Percentiles rank a stretch among this genome's conserved stretches.
Conservation (phyloP, 2,797 vertebrate species). For the Linurgus olivaceus region DNA sequence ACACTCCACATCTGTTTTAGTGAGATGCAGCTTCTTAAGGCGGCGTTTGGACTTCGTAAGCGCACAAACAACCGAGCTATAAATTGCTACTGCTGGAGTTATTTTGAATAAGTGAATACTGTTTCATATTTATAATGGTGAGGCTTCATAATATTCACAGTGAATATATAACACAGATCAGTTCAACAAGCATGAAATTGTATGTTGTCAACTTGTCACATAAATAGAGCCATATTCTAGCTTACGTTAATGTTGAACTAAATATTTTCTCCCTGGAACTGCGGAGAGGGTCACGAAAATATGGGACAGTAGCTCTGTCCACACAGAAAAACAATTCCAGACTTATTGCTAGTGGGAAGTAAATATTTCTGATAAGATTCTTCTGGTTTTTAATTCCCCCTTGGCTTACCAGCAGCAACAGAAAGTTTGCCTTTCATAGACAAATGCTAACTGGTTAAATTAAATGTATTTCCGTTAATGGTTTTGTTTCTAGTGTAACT, state of each 20-base stretch:
- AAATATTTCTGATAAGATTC: constrained; percentile 23
- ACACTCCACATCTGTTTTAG: constrained; percentile 81
- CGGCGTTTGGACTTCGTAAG: constrained; percentile 72
- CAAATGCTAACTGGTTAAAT: constrained; percentile 67
- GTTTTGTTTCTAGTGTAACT: constrained; percentile 52
- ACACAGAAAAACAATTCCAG: background rate
- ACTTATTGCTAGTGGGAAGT: constrained; percentile 26
- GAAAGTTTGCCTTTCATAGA: constrained; percentile 44
- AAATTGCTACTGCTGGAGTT: constrained; percentile 78
- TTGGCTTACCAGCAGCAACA: background rate
- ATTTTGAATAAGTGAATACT: constrained; percentile 81
- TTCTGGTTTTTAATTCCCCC: background rate
- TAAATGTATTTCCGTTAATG: constrained; percentile 45
- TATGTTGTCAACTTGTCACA: constrained; percentile 84
- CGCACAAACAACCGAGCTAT: constrained; percentile 72
- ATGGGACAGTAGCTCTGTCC: constrained; percentile 25
- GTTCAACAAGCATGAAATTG: constrained; percentile 85
- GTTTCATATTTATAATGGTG: constrained; percentile 82
- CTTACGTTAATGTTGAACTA: constrained; percentile 76
- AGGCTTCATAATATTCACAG: constrained; percentile 78
- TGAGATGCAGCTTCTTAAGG: constrained; percentile 74
- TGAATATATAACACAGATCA: constrained; percentile 82
- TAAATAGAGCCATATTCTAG: constrained; percentile 80
- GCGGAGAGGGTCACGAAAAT: constrained; percentile 52
- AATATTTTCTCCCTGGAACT: constrained; percentile 65